Conservation (phyloP, 2,888 invertebrate species). For the Sussaba pulchella region DNA sequence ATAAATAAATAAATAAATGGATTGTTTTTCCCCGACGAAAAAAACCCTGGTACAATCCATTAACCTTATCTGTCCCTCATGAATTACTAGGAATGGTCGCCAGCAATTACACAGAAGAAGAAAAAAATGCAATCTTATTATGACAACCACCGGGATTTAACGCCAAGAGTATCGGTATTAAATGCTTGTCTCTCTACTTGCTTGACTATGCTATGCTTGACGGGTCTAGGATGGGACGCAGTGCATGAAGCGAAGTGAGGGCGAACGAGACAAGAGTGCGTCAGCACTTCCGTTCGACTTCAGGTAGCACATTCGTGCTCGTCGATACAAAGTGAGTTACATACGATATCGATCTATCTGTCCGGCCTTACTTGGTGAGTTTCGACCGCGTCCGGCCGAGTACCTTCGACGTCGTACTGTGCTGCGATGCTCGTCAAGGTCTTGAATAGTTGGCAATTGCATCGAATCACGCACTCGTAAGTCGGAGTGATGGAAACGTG, state of each 20-base stretch:
- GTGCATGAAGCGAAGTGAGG: slow-evolving; percentile 22
- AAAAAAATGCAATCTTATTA: slow-evolving; percentile 30
- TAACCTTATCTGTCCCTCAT: background rate
- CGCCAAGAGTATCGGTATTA: slow-evolving; percentile 38
- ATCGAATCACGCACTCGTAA: slow-evolving; percentile 45
- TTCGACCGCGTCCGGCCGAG: slow-evolving; percentile 57
- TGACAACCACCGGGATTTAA: slow-evolving; percentile 4
- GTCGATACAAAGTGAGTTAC: slow-evolving; percentile 63
- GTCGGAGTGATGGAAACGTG: slow-evolving; percentile 29
- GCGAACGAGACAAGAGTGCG: slow-evolving; percentile 45
- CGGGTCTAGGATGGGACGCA: slow-evolving; percentile 13
- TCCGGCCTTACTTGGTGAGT: slow-evolving; percentile 58
- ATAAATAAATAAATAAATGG: too few species aligned
- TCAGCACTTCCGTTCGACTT: slow-evolving; percentile 61
- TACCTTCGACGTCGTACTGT: slow-evolving; percentile 26
- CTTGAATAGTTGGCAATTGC: slow-evolving; percentile 36
- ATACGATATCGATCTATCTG: slow-evolving; percentile 61
- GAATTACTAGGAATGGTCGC: background rate
- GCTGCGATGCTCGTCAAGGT: slow-evolving; percentile 29
- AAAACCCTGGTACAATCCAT: too few species aligned
- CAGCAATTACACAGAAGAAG: background rate
- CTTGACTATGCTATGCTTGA: too few species aligned
- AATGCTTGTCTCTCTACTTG: slow-evolving; percentile 40
- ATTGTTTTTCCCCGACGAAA: too few species aligned
- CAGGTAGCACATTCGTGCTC: slow-evolving; percentile 53